Evolutionary conservation across 2,797 vertebrate genomes (phyloP), one percentile per base, ranked within the genome.

Genomic region (Sciaenops ocellatus): DNA sequence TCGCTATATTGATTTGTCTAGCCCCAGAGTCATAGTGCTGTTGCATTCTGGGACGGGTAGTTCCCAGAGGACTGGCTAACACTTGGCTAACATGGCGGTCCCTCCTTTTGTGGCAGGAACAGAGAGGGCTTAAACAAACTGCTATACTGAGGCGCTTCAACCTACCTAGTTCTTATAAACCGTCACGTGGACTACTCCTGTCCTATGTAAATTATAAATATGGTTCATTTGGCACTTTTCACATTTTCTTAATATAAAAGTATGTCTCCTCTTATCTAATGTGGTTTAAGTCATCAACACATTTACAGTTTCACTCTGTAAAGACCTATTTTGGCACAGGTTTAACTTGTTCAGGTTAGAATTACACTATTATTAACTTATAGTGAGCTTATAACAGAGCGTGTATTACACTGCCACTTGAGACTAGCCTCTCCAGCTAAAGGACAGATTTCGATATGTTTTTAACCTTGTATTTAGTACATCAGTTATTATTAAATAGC

Each of bases 211-310:
- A 90, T 93, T 87, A 94, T 88, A 95, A 95, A 93, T 91, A 94
- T 90, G 92, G 85, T 94, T 95, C 90, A 92, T 96, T 96, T 96
- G 96, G 96, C 96, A 96, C 95, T 95, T 95, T 95, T 95, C 95
- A 95, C 94, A 95, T 95, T 95, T 95, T 95, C 85, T 91, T 92
- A 64, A 85, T 96, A 96, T 90, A 95, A 96, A 96, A 95, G 90
- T 95, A 95, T 82, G 92, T 93, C 88, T 93, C 88, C 84, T 94
- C 87, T 93, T 89, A 92, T 90, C 90, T 94, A 94, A 92, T 85
- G 89, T 87, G 85, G 85, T 92, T 95, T 88, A 93, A 94, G 34
- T 34, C 34, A 93, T 92, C 89, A 79, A 92, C 90, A 92, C 91
- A 90, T 92, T 87, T 93, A 94, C 92, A 92, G 90, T 83, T 90